Percentiles rank a stretch among this genome's conserved stretches.
These are phyloP conservation scores for Pinctada fucata DNA, from an alignment of 2,888 invertebrate genomes.

Conservation along the genomic window DNA sequence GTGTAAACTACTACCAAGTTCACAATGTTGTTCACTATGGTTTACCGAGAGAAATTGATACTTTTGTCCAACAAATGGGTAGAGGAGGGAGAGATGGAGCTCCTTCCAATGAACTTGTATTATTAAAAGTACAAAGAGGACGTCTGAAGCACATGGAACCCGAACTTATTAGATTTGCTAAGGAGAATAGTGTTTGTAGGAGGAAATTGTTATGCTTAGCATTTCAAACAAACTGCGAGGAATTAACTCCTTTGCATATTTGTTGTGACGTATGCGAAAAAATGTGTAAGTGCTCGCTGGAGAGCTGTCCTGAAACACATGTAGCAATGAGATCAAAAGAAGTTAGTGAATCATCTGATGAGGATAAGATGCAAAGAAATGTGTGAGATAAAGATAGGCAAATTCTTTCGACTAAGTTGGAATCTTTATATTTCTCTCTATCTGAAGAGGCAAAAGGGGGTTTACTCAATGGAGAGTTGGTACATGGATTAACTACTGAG, in stretches of 20 bases:
- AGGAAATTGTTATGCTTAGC: constrained; percentile 18
- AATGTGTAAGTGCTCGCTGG: constrained; percentile 36
- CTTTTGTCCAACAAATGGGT: constrained; percentile 48
- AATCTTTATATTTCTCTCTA: too few species aligned
- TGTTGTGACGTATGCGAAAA: constrained; percentile 44
- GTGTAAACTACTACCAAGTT: constrained; percentile 37
- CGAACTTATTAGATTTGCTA: constrained; percentile 24
- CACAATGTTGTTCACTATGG: constrained; percentile 43
- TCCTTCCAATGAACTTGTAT: constrained; percentile 39
- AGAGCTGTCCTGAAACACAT: constrained; percentile 28
- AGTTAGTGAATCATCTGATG: constrained; percentile 8
- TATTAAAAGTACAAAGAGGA: constrained; percentile 35
- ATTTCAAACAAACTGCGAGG: constrained; percentile 5
- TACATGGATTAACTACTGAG: too few species aligned
- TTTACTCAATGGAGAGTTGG: too few species aligned
- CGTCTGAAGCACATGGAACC: constrained; percentile 37
- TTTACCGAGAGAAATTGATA: constrained; percentile 43
- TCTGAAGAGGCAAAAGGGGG: too few species aligned
- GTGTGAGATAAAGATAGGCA: constrained; percentile 3
- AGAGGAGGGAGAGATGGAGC: constrained; percentile 42
- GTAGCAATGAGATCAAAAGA: background rate
- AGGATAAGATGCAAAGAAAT: constrained; percentile 7
- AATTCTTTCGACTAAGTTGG: constrained; percentile 2
- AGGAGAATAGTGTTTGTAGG: constrained; percentile 31
- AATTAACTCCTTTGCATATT: constrained; percentile 28